Evolutionary conservation across 2,113 vertebrate species (phyloP).

Genomic region (Mugil cephalus): DNA sequence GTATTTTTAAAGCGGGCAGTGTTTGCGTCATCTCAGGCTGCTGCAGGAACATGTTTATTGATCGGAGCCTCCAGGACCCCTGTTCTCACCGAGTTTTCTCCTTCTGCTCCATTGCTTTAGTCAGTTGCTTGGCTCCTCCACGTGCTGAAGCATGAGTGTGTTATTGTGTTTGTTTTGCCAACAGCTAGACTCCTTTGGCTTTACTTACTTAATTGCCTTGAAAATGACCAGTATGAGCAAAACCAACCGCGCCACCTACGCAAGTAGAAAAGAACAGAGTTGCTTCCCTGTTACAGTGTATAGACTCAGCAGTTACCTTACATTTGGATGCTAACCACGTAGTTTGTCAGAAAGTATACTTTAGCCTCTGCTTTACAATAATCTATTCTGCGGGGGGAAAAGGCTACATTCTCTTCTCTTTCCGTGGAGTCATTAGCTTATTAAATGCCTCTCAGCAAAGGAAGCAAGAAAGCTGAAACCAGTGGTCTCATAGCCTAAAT

Average conservation of each 20-base stretch:
- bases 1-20: constrained; percentile 53
- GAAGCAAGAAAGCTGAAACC: constrained; percentile 58
- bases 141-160: constrained; percentile 8
- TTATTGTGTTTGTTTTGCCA: constrained; percentile 36
- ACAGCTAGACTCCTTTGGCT: constrained; percentile 30
- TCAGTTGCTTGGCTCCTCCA: constrained; percentile 45
- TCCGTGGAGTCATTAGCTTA: constrained; percentile 56
- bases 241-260: constrained; percentile 13
- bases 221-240: constrained; percentile 36
- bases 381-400: not conserved
- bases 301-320: constrained; percentile 11
- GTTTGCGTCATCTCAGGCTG: constrained; percentile 37
- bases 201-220: constrained; percentile 7
- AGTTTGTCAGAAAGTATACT: constrained; percentile 4
- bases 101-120: constrained; percentile 41
- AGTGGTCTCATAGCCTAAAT: constrained; percentile 57
- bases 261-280: constrained; percentile 4
- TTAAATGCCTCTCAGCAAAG: constrained; percentile 59
- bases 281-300: constrained; percentile 5
- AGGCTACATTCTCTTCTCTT: constrained; percentile 9
- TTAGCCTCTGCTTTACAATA: not conserved
- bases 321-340: constrained; percentile 5
- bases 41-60: constrained; percentile 47
- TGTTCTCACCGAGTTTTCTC: constrained; percentile 31
- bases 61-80: constrained; percentile 38